These are phyloP conservation scores for Ophioderma brevispina DNA, from an alignment of 35 echinoderm and acorn worm genomes.

Conservation along the genomic window DNA sequence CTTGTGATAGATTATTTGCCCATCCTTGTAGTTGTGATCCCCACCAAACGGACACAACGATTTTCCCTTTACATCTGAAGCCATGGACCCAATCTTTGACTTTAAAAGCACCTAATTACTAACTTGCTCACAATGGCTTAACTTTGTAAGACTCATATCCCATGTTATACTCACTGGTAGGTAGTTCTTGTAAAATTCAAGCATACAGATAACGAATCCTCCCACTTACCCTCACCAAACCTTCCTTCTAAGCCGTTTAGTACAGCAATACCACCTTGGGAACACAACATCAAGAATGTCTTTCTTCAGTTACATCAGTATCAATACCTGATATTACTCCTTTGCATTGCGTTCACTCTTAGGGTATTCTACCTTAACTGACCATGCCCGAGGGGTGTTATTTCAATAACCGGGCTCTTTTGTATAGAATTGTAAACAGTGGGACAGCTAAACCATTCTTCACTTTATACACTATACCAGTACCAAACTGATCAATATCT, in stretches of 20 bases:
- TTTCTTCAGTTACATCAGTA: background rate
- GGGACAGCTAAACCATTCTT: too few relatives aligned
- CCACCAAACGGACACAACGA: slow-evolving; percentile 7
- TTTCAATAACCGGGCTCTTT: background rate
- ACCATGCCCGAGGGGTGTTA: background rate
- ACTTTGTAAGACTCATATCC: background rate
- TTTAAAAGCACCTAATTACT: background rate
- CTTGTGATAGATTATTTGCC: background rate
- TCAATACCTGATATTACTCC: background rate
- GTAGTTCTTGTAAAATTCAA: background rate
- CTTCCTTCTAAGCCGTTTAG: background rate
- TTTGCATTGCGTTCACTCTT: background rate
- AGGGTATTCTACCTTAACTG: background rate
- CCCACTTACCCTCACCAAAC: background rate
- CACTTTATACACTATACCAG: too few relatives aligned
- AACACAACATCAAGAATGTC: background rate
- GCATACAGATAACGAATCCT: background rate
- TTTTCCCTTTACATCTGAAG: background rate
- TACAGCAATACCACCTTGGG: background rate
- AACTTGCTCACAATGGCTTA: background rate
- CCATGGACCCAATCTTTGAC: slow-evolving; percentile 1
- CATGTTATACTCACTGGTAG: background rate
- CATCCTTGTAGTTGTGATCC: background rate
- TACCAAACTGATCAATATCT: too few relatives aligned
- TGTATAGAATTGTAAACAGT: too few relatives aligned